Evolutionary conservation across 2,888 invertebrate species (phyloP).

Genomic region (Lepidocyrtoides sp.): DNA sequence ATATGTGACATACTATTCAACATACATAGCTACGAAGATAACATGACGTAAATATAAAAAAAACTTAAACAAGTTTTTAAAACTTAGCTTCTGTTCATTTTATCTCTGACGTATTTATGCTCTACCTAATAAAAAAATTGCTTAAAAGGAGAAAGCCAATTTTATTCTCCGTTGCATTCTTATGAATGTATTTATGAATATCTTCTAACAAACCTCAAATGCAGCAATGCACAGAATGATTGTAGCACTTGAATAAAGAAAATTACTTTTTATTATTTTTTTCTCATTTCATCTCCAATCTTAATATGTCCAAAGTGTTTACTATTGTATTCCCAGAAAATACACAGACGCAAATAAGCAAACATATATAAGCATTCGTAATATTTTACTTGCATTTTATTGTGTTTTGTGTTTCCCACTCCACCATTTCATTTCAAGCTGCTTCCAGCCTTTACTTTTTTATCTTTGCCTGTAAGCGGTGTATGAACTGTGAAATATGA

Average conservation of each 20-base stretch:
- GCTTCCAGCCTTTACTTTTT: neutral
- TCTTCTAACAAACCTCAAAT: neutral
- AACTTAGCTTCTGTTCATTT: constrained; percentile 1
- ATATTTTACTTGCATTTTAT: neutral
- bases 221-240: too few species aligned
- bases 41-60: constrained; percentile 1
- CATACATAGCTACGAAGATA: neutral
- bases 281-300: constrained; percentile 21
- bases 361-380: neutral
- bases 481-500: constrained; percentile 18
- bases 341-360: neutral
- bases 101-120: neutral
- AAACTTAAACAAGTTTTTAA: constrained; percentile 14
- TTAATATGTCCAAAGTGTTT: constrained; percentile 38
- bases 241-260: constrained; percentile 4
- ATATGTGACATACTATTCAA: too few species aligned
- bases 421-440: neutral
- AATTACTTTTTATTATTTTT: constrained; percentile 20
- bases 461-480: neutral
- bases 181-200: neutral
- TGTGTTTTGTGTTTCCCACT: neutral
- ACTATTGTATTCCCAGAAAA: neutral
- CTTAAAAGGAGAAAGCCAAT: constrained; percentile 15
- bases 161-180: neutral
- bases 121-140: neutral